These are phyloP conservation scores for Ophiodon elongatus DNA, from an alignment of 2,113 vertebrate genomes.

Conservation along the genomic window DNA sequence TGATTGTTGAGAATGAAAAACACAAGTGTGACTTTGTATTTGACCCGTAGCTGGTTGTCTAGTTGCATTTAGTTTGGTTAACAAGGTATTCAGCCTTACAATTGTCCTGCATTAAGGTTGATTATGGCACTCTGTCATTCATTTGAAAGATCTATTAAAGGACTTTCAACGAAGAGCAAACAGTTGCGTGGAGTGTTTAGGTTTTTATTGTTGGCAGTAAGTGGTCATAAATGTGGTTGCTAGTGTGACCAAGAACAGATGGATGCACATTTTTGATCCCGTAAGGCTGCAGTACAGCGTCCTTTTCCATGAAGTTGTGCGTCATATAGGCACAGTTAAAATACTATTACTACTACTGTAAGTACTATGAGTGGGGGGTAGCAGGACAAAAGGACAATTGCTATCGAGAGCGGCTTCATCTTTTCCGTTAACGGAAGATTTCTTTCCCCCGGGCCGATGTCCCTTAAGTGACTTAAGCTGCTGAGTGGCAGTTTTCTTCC, in stretches of 20 bases:
- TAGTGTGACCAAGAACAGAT: conserved; percentile 53
- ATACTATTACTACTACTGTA: background rate
- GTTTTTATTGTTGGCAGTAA: conserved; percentile 68
- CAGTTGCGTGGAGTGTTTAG: conserved; percentile 45
- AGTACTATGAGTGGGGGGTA: background rate
- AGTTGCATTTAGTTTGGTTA: conserved; percentile 14
- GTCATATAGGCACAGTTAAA: background rate
- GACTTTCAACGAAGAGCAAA: conserved; percentile 67
- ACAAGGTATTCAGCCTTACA: conserved; percentile 4
- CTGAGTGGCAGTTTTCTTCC: conserved; percentile 50
- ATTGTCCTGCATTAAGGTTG: conserved; percentile 24
- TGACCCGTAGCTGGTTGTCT: background rate
- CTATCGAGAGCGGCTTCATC: background rate
- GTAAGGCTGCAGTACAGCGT: background rate
- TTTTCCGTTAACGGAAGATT: conserved; percentile 38
- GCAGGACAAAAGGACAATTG: background rate
- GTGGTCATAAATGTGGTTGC: conserved; percentile 70
- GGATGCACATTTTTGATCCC: conserved; percentile 36
- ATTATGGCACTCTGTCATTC: conserved; percentile 36
- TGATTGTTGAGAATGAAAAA: conserved; percentile 4
- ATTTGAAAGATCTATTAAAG: conserved; percentile 41
- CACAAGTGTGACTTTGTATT: background rate
- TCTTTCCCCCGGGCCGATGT: conserved; percentile 34
- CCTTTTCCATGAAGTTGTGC: conserved; percentile 35
- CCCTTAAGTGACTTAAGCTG: conserved; percentile 51